Base-by-base conservation (phyloP, 2,113 vertebrate species). In the Ahaetulla prasina region DNA sequence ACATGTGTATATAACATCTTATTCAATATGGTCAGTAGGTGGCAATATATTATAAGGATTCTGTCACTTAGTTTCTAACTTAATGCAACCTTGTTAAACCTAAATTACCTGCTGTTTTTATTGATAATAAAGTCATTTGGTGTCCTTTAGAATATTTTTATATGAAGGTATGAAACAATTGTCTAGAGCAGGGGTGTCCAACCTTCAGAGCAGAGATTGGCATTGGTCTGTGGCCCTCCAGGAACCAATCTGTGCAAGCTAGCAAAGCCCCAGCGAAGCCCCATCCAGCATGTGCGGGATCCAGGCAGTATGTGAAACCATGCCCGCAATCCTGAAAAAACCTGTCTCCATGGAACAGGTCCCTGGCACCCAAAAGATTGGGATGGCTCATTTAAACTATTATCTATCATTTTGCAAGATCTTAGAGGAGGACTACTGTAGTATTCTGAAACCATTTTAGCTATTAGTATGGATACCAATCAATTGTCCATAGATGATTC, bases 1-100 rank as follows among this genome's bases (percentile, higher is more conserved):
- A 45, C 89, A 85, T 6, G 45, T 89, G 1, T 2, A 3, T 80
- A 84, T 90, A 85, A 16, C 84, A 53, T 23, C 6, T 20, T 94
- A 16, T 89, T n/a, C 14, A 22, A 9, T 88, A 27, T 3, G 18
- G 54, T 94, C 92, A 92, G 63, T 94, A 95, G 93, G 90, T 93
- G 94, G 90, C 90, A 88, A 90, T 93, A 91, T 27, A 27, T 93
- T 91, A 90, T 43, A 91, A 93, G 27, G 52, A 1, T 94, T 55
- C 10, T 47, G 3, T 30, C 90, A 11, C 35, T 23, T 18, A 91
- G 89, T 54, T 92, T 12, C 3, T 60, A 85, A 89, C 49, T 45
- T 49, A 43, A 85, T 89, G 45, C 45, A 89, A 89, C 63, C 18
- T 20, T 89, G 16, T 47, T n/a, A 80, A 45, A 52, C 4, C 30